These are phyloP conservation scores for Phocides pigmalion DNA, from an alignment of 1,140 invertebrate genomes.

Conservation along the genomic window DNA sequence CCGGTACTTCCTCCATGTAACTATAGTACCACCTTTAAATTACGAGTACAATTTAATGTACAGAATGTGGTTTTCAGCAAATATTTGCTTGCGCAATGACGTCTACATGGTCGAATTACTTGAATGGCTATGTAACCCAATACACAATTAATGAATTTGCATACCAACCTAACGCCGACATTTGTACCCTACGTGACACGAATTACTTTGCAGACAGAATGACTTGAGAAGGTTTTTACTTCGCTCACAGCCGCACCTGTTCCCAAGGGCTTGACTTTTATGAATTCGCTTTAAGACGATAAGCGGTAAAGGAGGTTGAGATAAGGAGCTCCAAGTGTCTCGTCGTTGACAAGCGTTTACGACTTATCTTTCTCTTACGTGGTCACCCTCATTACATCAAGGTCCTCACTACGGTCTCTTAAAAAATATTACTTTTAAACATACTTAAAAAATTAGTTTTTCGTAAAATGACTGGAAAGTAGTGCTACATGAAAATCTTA, in stretches of 20 bases:
- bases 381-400: neutral
- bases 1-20: too few species aligned
- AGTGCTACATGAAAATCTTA: too few species aligned
- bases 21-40: too few species aligned
- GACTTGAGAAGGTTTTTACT: neutral
- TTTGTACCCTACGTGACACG: slow-evolving; percentile 19
- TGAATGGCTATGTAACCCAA: slow-evolving; percentile 20
- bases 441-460: too few species aligned
- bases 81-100: neutral
- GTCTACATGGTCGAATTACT: slow-evolving; percentile 17
- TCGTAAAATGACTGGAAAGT: too few species aligned
- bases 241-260: slow-evolving; percentile 11
- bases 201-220: slow-evolving; percentile 15
- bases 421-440: too few species aligned
- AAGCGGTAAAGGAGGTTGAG: slow-evolving; percentile 20
- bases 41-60: too few species aligned
- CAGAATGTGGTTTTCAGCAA: neutral
- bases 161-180: slow-evolving; percentile 14
- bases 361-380: slow-evolving; percentile 9
- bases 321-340: slow-evolving; percentile 6
- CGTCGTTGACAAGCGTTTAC: slow-evolving; percentile 7
- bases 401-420: too few species aligned
- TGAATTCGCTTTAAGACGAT: slow-evolving; percentile 19
- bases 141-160: slow-evolving; percentile 26
- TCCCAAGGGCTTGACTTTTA: slow-evolving; percentile 5